Evolutionary conservation across 2,113 vertebrate genomes (phyloP), one percentile per base, ranked within the genome.

Genomic region (Tamias sibiricus): DNA sequence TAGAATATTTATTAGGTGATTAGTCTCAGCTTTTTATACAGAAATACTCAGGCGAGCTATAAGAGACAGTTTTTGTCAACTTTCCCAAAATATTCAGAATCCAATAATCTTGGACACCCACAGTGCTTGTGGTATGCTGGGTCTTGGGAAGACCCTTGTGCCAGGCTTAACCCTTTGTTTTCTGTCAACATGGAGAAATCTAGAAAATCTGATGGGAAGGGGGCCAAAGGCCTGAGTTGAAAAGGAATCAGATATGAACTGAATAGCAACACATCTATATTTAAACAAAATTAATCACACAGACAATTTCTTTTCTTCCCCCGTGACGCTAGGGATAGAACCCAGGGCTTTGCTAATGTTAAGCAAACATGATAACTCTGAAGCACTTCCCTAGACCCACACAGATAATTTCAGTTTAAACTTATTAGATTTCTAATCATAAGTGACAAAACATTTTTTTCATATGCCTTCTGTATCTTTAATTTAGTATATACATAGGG

Each of bases 11-110:
- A 44, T 71, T 35, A 24, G 64, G 52, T 42, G 20, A 44, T 54
- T 20, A 88, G n/a, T 47, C 20, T 90, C 57, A 35, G 30, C 0
- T 87, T 85, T 49, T 84, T n/a, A 81, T 40, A 74, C 8, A 76
- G 26, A 91, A 97, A 91, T 90, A 95, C 35, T 32, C 75, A 74
- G 8, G 44, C 8, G 3, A 76, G 13, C 42, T 81, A 8, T 64
- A 81, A 95, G 49, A 91, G n/a, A 68, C 44, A 64, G 2, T 40
- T 85, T 94, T 68, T 95, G 82, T 71, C 83, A 95, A 77, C 28
- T 83, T 91, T 59, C 42, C n/a, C 71, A 14, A 90, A 79, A 71
- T 90, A 85, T 69, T 82, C 26, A 52, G 42, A 88, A 85, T 76
- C 52, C 4, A 88, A 20, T 54, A 59, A 87, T 4, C 2, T 94